phyloP scores from a whole-genome alignment of 2,797 vertebrate species.

The Mormyrops boulengeri region DNA sequence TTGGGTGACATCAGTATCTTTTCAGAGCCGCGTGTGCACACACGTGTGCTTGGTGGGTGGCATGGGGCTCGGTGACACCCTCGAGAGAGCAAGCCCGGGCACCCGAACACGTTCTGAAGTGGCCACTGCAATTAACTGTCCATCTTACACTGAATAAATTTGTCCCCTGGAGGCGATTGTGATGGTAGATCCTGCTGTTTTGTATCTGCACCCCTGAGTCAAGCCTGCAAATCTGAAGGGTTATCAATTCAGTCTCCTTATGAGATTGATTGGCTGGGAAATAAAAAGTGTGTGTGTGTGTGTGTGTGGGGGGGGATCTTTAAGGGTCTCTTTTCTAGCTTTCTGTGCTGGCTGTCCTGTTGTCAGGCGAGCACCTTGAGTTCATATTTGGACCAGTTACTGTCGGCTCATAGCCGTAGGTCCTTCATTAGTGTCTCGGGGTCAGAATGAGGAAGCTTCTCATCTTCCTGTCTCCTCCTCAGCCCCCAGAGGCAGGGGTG shows the following conservation, averaged over 20 bases:
- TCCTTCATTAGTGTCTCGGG: neutral
- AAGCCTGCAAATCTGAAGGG: neutral
- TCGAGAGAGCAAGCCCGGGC: neutral
- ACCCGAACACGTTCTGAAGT: neutral
- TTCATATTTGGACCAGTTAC: neutral
- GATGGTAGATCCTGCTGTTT: neutral
- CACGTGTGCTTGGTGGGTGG: neutral
- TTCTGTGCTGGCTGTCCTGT: neutral
- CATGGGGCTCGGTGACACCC: neutral
- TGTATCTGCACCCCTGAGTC: neutral
- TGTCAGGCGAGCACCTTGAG: neutral
- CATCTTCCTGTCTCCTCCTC: neutral
- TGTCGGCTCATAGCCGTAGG: neutral
- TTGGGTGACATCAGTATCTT: neutral
- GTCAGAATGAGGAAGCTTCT: neutral
- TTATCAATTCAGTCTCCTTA: neutral
- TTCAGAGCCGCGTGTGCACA: neutral
- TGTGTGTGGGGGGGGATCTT: neutral
- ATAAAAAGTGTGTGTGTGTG: neutral
- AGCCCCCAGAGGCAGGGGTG: conserved; percentile 15
- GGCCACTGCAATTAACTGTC: neutral
- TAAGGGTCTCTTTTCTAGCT: neutral
- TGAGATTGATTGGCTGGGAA: neutral
- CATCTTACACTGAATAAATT: neutral
- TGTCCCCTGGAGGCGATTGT: neutral